Conservation (phyloP, 1,140 invertebrate species). For the Stegodyphus dumicola region DNA sequence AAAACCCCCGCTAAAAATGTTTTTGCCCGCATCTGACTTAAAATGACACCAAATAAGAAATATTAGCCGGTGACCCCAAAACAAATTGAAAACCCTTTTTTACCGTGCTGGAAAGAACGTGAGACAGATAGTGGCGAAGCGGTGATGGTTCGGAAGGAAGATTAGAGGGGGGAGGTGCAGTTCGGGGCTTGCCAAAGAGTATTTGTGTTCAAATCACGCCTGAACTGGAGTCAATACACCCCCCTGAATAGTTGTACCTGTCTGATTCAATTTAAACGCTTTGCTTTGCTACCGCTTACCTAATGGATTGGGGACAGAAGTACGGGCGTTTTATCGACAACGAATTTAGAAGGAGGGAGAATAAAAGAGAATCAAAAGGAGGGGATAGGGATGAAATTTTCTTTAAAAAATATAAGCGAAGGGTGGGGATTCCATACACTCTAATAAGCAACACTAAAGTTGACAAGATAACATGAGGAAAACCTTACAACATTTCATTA, state of each 20-base stretch:
- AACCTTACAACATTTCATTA: too few species aligned
- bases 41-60: constrained; percentile 47
- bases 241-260: constrained; percentile 33
- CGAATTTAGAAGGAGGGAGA: background rate
- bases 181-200: background rate
- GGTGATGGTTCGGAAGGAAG: background rate
- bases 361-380: background rate
- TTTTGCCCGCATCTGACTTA: constrained; percentile 37
- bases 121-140: background rate
- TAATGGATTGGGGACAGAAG: constrained; percentile 28
- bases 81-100: constrained; percentile 52
- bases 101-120: constrained; percentile 1
- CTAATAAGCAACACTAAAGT: too few species aligned
- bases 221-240: constrained; percentile 20
- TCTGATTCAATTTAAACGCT: constrained; percentile 48
- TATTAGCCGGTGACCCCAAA: constrained; percentile 52
- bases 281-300: constrained; percentile 4
- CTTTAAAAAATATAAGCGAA: background rate
- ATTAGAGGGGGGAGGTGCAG: background rate
- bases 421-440: too few species aligned
- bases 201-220: constrained; percentile 20
- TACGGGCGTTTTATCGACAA: background rate
- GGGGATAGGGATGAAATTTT: background rate
- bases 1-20: constrained; percentile 21
- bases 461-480: too few species aligned